Base-by-base conservation (phyloP, 64 coral and sea anemone genomes). In the Acropora yongei region DNA sequence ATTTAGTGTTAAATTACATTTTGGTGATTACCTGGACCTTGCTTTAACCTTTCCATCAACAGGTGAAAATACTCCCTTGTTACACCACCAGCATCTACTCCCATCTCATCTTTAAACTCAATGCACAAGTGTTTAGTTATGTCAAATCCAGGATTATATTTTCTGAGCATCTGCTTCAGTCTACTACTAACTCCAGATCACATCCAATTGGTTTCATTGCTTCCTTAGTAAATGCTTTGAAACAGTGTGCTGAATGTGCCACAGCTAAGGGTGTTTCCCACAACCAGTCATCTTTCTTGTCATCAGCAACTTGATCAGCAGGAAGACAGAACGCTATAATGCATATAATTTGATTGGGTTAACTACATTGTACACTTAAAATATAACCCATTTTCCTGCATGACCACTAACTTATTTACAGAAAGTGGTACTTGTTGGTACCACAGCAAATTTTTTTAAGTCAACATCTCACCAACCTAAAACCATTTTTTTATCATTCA, bases 91-190 rank as follows among this genome's bases (percentile, higher is more conserved):
- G 30, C 30, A 30, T 30, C 30, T 30, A 30, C 30, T 30, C 30
- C 30, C 30, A 77, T 50, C 87, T 88, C 87, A 60, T 88, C 73
- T 45, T 39, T 4, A 77, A 88, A 88, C 8, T 57, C 55, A 63
- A 88, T 51, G 51, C 86, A 57, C 14, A 88, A 66, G 30, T 14
- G 87, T 88, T 78, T 77, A 63, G 72, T 78, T 43, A 88, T 88
- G 73, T 77, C 87, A 63, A 88, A 88, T 0, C 50, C 19, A 5
- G 74, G 74, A n/a, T 78, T 77, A 46, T 88, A 88, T 65, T 78
- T 88, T 47, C 87, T 88, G 1, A 88, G 50, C 71, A 88, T 77
- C 60, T 88, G 87, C 39, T 65, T 57, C 17, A 88, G 76, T 88
- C 50, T 8, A 78, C 58, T 17, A 78, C 48, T 43, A 76, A 13